phyloP scores from a whole-genome alignment of 2,113 vertebrate species.

The Cyprinus carpio region DNA sequence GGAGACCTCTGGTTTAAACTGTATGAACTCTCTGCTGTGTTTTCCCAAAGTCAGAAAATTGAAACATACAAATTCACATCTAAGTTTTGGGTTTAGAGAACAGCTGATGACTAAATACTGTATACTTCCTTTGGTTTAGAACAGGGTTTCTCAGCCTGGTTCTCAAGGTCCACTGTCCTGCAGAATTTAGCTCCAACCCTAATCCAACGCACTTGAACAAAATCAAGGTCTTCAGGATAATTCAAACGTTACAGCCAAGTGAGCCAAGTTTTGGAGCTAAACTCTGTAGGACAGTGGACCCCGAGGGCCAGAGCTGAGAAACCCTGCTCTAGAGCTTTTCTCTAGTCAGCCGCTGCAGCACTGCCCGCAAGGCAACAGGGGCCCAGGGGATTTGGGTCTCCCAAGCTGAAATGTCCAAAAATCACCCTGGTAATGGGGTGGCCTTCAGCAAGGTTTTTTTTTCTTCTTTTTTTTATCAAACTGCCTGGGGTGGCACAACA shows the following conservation, averaged over 20 bases:
- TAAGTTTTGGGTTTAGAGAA: not conserved
- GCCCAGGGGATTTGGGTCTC: constrained; percentile 12
- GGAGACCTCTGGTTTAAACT: too few species aligned
- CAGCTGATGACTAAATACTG: not conserved
- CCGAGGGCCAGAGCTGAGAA: not conserved
- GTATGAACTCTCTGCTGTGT: too few species aligned
- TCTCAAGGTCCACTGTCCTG: not conserved
- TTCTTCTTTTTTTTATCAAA: too few species aligned
- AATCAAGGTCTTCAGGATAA: not conserved
- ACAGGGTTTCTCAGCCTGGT: not conserved
- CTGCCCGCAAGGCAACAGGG: not conserved
- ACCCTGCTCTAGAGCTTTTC: not conserved
- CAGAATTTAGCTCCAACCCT: not conserved
- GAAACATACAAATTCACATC: not conserved
- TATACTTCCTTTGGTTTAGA: not conserved
- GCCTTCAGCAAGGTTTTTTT: constrained; percentile 44
- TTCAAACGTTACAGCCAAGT: not conserved
- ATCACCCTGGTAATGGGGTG: constrained; percentile 27
- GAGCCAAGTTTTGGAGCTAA: not conserved
- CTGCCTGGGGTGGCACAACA: constrained; percentile 38
- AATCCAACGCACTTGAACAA: not conserved
- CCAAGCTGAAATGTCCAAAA: constrained; percentile 26
- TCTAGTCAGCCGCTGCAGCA: not conserved
- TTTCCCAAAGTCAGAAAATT: too few species aligned
- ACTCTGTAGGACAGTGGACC: not conserved